Base-by-base conservation (phyloP, 1,140 invertebrate species). In the Bicyclus anynana region DNA sequence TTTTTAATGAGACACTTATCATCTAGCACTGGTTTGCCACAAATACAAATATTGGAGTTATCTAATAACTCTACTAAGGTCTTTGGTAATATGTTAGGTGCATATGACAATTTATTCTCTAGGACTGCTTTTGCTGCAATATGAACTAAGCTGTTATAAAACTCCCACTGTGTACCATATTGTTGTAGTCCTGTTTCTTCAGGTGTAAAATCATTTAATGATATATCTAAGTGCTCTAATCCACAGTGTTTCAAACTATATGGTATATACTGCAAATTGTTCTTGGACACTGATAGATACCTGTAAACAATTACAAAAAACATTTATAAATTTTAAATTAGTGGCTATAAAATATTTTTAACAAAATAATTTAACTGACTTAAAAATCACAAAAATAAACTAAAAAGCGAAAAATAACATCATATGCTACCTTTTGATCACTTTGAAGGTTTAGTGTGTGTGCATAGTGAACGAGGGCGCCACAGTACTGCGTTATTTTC, bases 31-130 rank as follows among this genome's bases (percentile, higher is more conserved):
- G 92, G 84, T 56, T 74, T 83, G 12, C 91, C 91, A 74, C 93
- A 94, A 1, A 91, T 58, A 71, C 92, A 94, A 74, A 90, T 91
- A 59, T 90, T 89, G 2, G 92, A 91, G 62, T 90, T 77, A 64
- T 93, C 91, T 55, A 94, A 80, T 74, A 90, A 92, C 33, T 90
- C 72, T 0, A 93, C 90, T 26, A 94, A 70, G 21, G 90, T 92
- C 53, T 72, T 66, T 7, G 93, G 93, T 67, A 94, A 90, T 16
- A 87, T 85, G 55, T 90, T 90, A n/a, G 89, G 74, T 61, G 90
- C 84, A 77, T 93, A 93, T 18, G 74, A 76, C 23, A 91, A 69
- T 50, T 90, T 87, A 38, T 87, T 50, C 62, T 74, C 84, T 23
- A 89, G 53, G 16, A 89, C 76, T 16, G 72, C 59, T 71, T 78